Conservation (phyloP, 2,797 vertebrate genomes). For the Thalassophryne amazonica region DNA sequence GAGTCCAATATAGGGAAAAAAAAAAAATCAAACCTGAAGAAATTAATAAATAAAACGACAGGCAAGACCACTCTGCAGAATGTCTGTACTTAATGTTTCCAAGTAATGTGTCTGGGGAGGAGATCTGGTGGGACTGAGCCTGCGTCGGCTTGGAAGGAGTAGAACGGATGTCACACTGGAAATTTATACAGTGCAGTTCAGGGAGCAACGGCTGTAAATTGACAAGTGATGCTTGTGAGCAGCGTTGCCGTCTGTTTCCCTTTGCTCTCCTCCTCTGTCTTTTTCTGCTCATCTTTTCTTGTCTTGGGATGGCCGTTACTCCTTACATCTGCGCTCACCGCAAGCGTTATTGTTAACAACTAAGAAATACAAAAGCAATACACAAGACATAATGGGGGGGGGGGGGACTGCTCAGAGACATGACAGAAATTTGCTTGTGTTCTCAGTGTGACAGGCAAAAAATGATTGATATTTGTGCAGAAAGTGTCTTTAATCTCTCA, state of each 20-base stretch:
- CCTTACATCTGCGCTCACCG: slow-evolving; percentile 62
- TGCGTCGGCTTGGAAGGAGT: slow-evolving; percentile 73
- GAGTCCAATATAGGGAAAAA: slow-evolving; percentile 53
- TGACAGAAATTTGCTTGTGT: slow-evolving; percentile 39
- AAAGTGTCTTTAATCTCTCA: slow-evolving; percentile 36
- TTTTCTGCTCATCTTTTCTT: slow-evolving; percentile 61
- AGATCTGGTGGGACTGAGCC: slow-evolving; percentile 65
- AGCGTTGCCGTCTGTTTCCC: slow-evolving; percentile 67
- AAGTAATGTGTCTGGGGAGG: slow-evolving; percentile 71
- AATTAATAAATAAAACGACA: slow-evolving; percentile 63
- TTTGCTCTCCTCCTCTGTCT: slow-evolving; percentile 70
- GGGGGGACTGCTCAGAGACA: slow-evolving; percentile 18
- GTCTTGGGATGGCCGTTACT: slow-evolving; percentile 53
- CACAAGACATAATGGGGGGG: slow-evolving; percentile 13
- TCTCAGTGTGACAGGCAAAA: slow-evolving; percentile 34
- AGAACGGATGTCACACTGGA: slow-evolving; percentile 74
- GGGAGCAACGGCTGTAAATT: slow-evolving; percentile 74
- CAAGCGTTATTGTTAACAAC: slow-evolving; percentile 60
- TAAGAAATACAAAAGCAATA: slow-evolving; percentile 60
- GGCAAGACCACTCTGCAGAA: slow-evolving; percentile 66
- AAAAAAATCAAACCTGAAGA: slow-evolving; percentile 60
- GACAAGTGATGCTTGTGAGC: slow-evolving; percentile 73
- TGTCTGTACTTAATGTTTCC: slow-evolving; percentile 66
- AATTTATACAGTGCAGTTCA: slow-evolving; percentile 76
- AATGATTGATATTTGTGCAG: slow-evolving; percentile 33